A percentile compares a stretch with the other conserved stretches of the same genome.
phyloP scores from a whole-genome alignment of 2,113 vertebrate species.

The Thalassoma bifasciatum region DNA sequence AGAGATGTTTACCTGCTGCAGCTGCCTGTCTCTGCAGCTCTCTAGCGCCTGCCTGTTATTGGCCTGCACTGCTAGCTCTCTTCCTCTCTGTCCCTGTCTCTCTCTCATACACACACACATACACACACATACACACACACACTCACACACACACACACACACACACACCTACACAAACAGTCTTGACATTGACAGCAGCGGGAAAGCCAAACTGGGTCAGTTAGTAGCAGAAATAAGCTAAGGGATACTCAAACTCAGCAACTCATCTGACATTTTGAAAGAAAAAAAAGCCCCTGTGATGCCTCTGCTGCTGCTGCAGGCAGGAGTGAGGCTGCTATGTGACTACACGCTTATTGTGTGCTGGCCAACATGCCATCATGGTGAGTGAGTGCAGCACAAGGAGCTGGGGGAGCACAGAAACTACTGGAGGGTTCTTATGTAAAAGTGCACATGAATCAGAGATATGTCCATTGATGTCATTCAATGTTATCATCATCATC shows the following conservation, averaged over 20 bases:
- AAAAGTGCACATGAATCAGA: background rate
- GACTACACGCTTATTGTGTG: background rate
- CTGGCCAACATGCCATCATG: background rate
- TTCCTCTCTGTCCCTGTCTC: background rate
- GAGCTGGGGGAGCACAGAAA: background rate
- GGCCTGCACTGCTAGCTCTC: no score
- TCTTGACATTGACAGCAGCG: conserved; percentile 21
- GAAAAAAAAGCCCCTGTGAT: background rate
- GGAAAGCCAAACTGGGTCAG: conserved; percentile 38
- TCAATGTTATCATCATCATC: no score
- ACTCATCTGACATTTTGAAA: background rate
- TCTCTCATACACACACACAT: conserved; percentile 2
- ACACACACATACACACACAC: no score
- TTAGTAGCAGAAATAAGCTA: conserved; percentile 15
- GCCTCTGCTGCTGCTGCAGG: conserved; percentile 18
- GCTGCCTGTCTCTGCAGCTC: background rate
- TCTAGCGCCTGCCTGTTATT: background rate
- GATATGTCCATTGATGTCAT: no score
- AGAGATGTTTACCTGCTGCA: conserved; percentile 20
- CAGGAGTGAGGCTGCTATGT: conserved; percentile 2
- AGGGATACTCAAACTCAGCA: conserved; percentile 8
- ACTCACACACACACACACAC: conserved; percentile 4
- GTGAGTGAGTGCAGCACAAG: background rate
- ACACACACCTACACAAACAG: background rate
- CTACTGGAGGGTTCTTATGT: background rate